Evolutionary conservation across 1,140 invertebrate species (phyloP).

Genomic region (Neodiprion pinetum): DNA sequence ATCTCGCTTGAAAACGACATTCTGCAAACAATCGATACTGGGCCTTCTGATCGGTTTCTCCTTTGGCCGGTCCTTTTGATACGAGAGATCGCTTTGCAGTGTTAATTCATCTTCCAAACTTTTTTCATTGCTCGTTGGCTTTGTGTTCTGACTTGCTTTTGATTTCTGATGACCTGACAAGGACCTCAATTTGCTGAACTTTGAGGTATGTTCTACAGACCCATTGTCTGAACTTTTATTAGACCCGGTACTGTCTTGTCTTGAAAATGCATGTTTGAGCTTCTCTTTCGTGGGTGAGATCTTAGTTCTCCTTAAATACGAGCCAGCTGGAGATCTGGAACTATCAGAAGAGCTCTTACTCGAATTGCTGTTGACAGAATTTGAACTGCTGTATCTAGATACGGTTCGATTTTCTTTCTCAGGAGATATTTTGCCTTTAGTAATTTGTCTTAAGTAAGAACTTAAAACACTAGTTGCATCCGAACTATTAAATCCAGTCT

Average conservation of each 20-base stretch:
- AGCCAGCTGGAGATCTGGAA: constrained; percentile 37
- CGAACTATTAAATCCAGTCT: constrained; percentile 30
- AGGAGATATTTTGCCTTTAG: constrained; percentile 42
- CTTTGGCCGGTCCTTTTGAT: constrained; percentile 12
- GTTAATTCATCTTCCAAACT: background rate
- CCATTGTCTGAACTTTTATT: constrained; percentile 18
- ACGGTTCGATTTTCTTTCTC: constrained; percentile 48
- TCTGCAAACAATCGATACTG: background rate
- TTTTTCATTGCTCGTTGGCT: background rate
- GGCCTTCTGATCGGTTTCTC: constrained; percentile 22
- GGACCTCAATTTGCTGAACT: background rate
- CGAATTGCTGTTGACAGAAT: constrained; percentile 27
- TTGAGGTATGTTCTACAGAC: background rate
- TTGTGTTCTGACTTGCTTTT: background rate
- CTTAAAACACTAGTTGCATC: constrained; percentile 45
- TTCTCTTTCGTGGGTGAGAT: constrained; percentile 58
- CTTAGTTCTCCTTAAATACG: constrained; percentile 53
- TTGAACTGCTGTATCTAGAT: constrained; percentile 31
- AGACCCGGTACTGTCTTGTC: constrained; percentile 20
- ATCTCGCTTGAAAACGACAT: constrained; percentile 19
- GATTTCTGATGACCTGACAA: background rate
- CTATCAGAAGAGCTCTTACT: constrained; percentile 27
- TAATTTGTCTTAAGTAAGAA: constrained; percentile 52
- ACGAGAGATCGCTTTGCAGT: constrained; percentile 19
- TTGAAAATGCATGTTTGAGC: constrained; percentile 45